Base-by-base conservation (phyloP, 2,113 vertebrate genomes). In the Paraplagusia blochii region DNA sequence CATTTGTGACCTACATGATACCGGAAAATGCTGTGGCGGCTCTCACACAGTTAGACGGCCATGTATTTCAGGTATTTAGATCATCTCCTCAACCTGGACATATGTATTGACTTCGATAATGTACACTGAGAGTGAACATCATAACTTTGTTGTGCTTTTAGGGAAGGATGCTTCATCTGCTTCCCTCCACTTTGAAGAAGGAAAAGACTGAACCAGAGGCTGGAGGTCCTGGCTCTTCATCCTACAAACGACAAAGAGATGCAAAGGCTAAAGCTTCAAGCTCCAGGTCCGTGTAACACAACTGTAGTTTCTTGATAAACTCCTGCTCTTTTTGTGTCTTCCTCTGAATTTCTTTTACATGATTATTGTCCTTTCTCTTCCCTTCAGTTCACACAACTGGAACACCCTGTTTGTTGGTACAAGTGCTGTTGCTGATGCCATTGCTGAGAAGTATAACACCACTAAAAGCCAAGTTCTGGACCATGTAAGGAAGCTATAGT, bases 381-480 rank as follows among this genome's bases (percentile, higher is more conserved):
- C 4, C 13, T 75, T 1, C 60, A 99, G 96, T 76, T 94, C 95
- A 46, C 94, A 99, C 87, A 99, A 98, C 85, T 99, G 97, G 97
- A 99, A 98, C 75, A 76, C 92, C 0, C 76, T 99, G 46, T 99
- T 99, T 64, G 85, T 99, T 85, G 96, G 95, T 6, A 95, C 94
- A 0, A 99, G 91, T 0, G 92, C 96, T 0, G 94, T 99, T 63
- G 97, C 95, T 0, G 96, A 99, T 7, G 92, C 90, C 57, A 94
- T 99, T 2, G 95, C 97, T 17, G 90, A 94, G 66, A 98, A 95
- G 84, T 99, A 99, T 89, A 94, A 88, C 0, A 91, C 96, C 22
- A 90, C 92, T 44, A 99, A 99, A 88, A 97, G 94, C 84, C 89
- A 95, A 92, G 97, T 99, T 29, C 81, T 99, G 17, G 95, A 96